Percentiles rank a stretch among this genome's conserved stretches.
phyloP scores from a whole-genome alignment of 2,888 invertebrate species.

The Ectemnius continuus region DNA sequence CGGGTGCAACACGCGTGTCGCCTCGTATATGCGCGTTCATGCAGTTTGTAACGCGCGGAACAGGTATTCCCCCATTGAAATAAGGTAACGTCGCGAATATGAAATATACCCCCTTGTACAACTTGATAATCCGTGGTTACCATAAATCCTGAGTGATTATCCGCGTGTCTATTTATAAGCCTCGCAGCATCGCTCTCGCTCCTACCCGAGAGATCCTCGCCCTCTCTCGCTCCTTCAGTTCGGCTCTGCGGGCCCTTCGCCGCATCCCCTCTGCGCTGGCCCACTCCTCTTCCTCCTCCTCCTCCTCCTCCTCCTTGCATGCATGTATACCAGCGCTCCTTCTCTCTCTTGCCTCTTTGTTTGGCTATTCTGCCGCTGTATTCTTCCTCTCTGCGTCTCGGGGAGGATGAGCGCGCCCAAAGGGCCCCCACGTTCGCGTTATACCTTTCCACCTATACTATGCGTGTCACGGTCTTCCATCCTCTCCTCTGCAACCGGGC shows the following conservation, averaged over 20 bases:
- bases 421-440: constrained; percentile 32
- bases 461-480: constrained; percentile 31
- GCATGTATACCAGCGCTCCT: constrained; percentile 13
- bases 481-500: constrained; percentile 32
- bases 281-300: constrained; percentile 23
- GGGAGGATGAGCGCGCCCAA: constrained; percentile 52
- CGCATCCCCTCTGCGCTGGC: constrained; percentile 24
- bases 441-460: constrained; percentile 41
- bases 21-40: constrained; percentile 60
- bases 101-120: constrained; percentile 78
- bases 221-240: constrained; percentile 14
- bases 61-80: constrained; percentile 76
- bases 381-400: constrained; percentile 43
- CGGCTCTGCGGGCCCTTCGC: constrained; percentile 23
- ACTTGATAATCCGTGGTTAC: constrained; percentile 78
- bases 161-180: constrained; percentile 77
- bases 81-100: constrained; percentile 77
- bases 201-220: constrained; percentile 36
- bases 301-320: constrained; percentile 15
- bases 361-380: constrained; percentile 37
- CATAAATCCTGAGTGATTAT: constrained; percentile 78
- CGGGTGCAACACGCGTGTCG: constrained; percentile 57
- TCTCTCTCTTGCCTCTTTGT: constrained; percentile 47
- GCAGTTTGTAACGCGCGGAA: constrained; percentile 68
- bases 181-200: constrained; percentile 64